Evolutionary conservation across 2,113 vertebrate genomes (phyloP), one percentile per base, ranked within the genome.

Genomic region (Bufo bufo): DNA sequence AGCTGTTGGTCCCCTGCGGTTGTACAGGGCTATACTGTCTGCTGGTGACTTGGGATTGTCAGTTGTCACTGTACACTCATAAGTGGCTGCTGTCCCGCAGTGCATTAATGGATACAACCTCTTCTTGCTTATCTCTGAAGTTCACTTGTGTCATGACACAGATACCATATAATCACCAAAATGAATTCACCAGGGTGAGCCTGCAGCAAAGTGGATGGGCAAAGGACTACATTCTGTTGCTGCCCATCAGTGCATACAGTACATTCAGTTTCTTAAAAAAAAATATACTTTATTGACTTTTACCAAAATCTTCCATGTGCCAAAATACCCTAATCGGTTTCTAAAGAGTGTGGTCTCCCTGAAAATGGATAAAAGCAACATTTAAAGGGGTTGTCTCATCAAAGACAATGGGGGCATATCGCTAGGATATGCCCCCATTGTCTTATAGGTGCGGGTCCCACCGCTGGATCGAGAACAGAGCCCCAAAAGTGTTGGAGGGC

Each of bases 51-150:
- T 78, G 59, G 5, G 13, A 58, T 20, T 63, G 71, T 49, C 43
- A 85, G 71, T 61, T 85, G 71, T 85, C 71, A 61, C 58, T 85
- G 50, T 75, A 45, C 50, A 75, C 69, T 77, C 43, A 43, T 85
- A 77, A 72, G 49, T 61, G 71, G 45, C 63, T 49, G 17, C 16
- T 65, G 20, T 52, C 2, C 47, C 9, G 7, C 61, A 6, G 13
- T 49, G 56, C 23, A 75, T 33, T 84, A 54, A 43, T 56, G 56
- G 69, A 85, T 58, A 59, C 23, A 56, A 43, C 4, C 23, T 49
- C 56, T 59, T 74, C 52, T 58, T 59, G 52, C 45, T 85, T 85
- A 61, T 85, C 84, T 85, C 71, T 47, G 16, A 3, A 47, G 63
- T 83, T 82, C 61, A 82, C 17, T 81, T 50, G 6, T 82, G 54